Evolutionary conservation across 2,797 vertebrate species (phyloP), one percentile per base, ranked within the genome.

Genomic region (Chloroceryle inda): DNA sequence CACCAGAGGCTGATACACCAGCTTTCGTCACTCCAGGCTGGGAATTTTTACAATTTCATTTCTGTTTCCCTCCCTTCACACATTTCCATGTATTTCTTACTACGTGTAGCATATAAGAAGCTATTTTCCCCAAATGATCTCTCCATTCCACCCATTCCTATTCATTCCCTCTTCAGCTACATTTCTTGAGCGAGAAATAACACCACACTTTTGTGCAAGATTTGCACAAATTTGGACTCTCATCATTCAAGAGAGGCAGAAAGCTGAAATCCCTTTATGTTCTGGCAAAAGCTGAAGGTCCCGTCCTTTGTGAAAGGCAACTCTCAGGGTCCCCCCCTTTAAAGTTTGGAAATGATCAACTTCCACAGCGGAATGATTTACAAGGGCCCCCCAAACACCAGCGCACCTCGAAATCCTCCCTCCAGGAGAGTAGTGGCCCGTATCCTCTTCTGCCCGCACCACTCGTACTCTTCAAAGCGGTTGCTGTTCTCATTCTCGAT

Each of bases 381-480:
- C 9, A 81, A 40, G 13, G 33, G 92, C 23, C 63, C 13, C 44
- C 16, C 29, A 72, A 86, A 76, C 63, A 44, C 18, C 2, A 14
- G 42, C 95, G 42, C 98, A 99, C 99, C 99, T 99, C 99, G 98
- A 97, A 99, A 99, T 85, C 99, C 99, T 94, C 99, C 99, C 97
- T 99, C 99, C 97, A 99, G 98, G 85, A 99, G 98, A 64, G 99
- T 99, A 3, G 99, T 99, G 40, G 99, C 99, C 96, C 99, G 98
- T 98, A 99, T 99, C 98, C 99, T 98, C 98, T 99, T 99, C 98
- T 99, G 99, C 18, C 99, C 99, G 5, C 99, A 99, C 99, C 99
- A 99, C 94, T 99, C 99, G 33, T 99, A 99, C 92, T 99, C 99
- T 90, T 99, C 99, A 85, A 99, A 99, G 97, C 99, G 99, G 92